Base-by-base conservation (phyloP, 2,113 vertebrate species). In the Sprattus sprattus region DNA sequence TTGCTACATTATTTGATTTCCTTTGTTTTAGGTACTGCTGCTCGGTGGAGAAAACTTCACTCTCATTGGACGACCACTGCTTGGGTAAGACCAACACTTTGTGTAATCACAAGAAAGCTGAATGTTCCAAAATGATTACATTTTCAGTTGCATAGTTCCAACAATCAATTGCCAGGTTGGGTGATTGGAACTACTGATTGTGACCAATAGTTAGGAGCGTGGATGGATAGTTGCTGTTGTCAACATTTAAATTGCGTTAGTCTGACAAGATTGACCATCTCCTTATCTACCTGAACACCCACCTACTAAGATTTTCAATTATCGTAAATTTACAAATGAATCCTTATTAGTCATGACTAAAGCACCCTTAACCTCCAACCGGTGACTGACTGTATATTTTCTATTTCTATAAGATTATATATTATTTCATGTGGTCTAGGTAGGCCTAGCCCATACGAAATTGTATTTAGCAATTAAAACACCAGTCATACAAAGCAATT, bases 21-120 rank as follows among this genome's bases (percentile, higher is more conserved):
- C 25, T 84, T 84, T 87, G 0, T 39, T 13, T 28, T 82, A 98
- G 97, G 97, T 98, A 39, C 89, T 98, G 89, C 89, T 98, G 88
- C 95, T 97, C 0, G 97, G 96, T 57, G 94, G 96, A 8, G 94
- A 95, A 0, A 88, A 96, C 88, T 98, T 98, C 94, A 97, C 96
- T 0, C 90, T 98, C 0, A 78, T 98, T 0, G 97, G 97, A 84
- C 95, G 94, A 85, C 97, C 97, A 0, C 92, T 98, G 3, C 95
- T 98, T 0, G 89, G 96, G 97, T 97, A 93, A 94, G 84, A n/a
- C 3, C 60, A 32, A 25, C 49, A 60, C 25, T 81, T 15, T 82
- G 52, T 82, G 18, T 45, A 52, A 54, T 50, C 8, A 18, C 57
- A 47, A 49, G n/a, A 22, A 57, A 50, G 10, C 18, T 75, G 6